phyloP scores from a whole-genome alignment of 2,113 vertebrate genomes.

The Natator depressus region DNA sequence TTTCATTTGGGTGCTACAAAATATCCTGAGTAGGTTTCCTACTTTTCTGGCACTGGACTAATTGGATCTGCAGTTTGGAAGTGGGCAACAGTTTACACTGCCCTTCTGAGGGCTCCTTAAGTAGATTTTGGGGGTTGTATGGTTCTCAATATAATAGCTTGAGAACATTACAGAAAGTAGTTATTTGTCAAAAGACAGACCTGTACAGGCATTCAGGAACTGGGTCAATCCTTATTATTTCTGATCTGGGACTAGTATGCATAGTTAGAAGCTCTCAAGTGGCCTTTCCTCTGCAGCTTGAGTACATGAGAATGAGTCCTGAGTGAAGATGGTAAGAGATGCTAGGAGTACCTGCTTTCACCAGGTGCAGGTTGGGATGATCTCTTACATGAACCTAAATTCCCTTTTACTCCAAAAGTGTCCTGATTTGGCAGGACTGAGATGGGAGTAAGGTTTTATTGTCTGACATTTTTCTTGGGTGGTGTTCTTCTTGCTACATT shows the following conservation, averaged over 20 bases:
- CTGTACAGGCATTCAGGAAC: background rate
- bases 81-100: background rate
- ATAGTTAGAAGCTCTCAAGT: too few species aligned
- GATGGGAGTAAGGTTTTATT: background rate
- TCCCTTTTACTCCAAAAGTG: background rate
- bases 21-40: background rate
- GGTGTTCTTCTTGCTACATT: background rate
- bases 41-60: background rate
- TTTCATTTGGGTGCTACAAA: background rate
- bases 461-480: background rate
- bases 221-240: background rate
- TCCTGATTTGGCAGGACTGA: background rate
- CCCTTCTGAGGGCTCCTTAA: too few species aligned
- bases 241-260: background rate
- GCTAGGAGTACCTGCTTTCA: background rate
- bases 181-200: background rate
- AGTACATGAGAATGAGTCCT: too few species aligned
- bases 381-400: background rate
- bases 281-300: too few species aligned
- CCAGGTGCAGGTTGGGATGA: background rate
- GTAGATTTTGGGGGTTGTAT: background rate
- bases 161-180: background rate
- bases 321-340: accelerated
- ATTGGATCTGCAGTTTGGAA: background rate
- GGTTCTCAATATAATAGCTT: background rate